Conservation (phyloP, 2,888 invertebrate species). For the Drosophila ezoana region DNA sequence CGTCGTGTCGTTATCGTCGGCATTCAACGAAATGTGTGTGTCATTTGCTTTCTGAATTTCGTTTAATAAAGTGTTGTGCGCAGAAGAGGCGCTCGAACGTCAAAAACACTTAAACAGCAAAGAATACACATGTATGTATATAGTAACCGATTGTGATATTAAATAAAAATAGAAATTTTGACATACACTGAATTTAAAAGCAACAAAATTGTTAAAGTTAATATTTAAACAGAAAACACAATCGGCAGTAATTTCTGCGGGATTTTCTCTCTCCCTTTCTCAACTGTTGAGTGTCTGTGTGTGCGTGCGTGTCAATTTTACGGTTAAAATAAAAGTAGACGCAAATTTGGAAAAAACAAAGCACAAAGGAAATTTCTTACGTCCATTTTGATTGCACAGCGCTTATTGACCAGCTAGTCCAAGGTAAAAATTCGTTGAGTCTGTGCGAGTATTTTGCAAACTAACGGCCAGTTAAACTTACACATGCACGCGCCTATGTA, state of each 20-base stretch:
- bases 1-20: slow-evolving; percentile 67
- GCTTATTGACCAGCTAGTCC: slow-evolving; percentile 3
- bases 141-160: slow-evolving; percentile 74
- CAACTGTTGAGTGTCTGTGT: slow-evolving; percentile 67
- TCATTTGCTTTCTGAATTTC: slow-evolving; percentile 77
- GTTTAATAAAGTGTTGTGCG: slow-evolving; percentile 74
- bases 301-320: slow-evolving; percentile 76
- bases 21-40: slow-evolving; percentile 57
- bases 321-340: slow-evolving; percentile 40
- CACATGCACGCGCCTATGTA: slow-evolving; percentile 7
- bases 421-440: slow-evolving; percentile 49
- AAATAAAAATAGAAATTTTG: slow-evolving; percentile 68
- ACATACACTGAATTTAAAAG: slow-evolving; percentile 48
- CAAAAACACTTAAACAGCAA: slow-evolving; percentile 44
- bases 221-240: slow-evolving; percentile 47
- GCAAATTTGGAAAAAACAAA: slow-evolving; percentile 10
- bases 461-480: not conserved
- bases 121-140: slow-evolving; percentile 54
- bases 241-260: slow-evolving; percentile 42
- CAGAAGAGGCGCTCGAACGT: slow-evolving; percentile 45
- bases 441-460: slow-evolving; percentile 3
- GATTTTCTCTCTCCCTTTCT: slow-evolving; percentile 50
- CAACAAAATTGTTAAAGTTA: slow-evolving; percentile 61
- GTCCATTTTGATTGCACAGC: not conserved
- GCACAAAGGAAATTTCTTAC: not conserved